Conservation (phyloP, 2,888 invertebrate species). For the Zaprionus obscuricornis region DNA sequence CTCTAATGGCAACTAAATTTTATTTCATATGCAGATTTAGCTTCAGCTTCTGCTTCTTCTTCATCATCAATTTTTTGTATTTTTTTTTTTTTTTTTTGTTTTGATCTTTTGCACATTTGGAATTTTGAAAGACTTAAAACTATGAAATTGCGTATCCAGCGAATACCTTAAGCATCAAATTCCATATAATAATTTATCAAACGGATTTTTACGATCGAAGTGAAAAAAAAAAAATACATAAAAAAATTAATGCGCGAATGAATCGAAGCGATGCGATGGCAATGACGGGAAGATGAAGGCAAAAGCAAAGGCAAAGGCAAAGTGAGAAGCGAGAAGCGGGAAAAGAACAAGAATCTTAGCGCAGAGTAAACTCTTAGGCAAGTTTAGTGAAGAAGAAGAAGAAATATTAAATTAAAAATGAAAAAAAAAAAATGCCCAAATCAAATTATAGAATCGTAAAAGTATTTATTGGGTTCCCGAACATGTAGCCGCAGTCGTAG, state of each 20-base stretch:
- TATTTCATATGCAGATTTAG: conserved; percentile 28
- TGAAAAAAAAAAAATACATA: too few species aligned
- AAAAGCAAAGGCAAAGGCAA: conserved; percentile 15
- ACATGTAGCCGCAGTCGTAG: conserved; percentile 2
- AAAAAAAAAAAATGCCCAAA: conserved; percentile 64
- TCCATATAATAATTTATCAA: conserved; percentile 80
- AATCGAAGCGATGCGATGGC: too few species aligned
- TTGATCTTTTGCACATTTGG: conserved; percentile 22
- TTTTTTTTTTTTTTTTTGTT: too few species aligned
- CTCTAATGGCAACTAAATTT: conserved; percentile 14
- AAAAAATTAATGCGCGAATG: conserved; percentile 73
- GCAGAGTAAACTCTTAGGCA: conserved; percentile 20
- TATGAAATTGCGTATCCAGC: neutral
- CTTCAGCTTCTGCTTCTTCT: too few species aligned
- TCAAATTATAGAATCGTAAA: conserved; percentile 83
- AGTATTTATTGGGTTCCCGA: conserved; percentile 67
- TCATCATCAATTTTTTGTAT: too few species aligned
- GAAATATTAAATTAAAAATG: conserved; percentile 62
- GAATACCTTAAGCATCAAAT: conserved; percentile 36
- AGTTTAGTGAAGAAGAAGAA: conserved; percentile 4
- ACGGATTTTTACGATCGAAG: conserved; percentile 72
- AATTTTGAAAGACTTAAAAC: neutral
- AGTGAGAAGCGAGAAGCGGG: neutral
- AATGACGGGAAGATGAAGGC: conserved; percentile 6
- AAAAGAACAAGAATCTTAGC: conserved; percentile 9